Conservation (phyloP, 2,888 invertebrate genomes). For the Parnassius glacialis region DNA sequence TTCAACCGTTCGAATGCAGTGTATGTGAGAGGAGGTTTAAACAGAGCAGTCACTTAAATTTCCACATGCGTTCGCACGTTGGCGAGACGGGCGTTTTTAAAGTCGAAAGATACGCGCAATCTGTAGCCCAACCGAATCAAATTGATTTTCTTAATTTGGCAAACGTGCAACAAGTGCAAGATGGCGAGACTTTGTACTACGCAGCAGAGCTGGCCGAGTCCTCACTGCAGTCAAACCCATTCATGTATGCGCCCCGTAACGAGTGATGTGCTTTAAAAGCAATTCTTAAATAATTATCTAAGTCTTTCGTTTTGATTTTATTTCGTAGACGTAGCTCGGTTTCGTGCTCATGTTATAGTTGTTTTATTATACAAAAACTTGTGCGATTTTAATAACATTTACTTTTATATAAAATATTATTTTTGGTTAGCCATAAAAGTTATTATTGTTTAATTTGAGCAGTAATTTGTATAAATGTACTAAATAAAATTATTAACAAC, state of each 20-base stretch:
- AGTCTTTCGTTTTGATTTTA: not conserved
- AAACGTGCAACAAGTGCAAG: slow-evolving; percentile 61
- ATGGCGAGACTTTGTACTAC: slow-evolving; percentile 67
- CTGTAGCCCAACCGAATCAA: slow-evolving; percentile 42
- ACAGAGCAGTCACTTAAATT: slow-evolving; percentile 73
- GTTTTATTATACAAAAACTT: no score
- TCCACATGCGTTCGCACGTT: slow-evolving; percentile 70
- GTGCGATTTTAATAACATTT: no score
- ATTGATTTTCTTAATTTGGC: slow-evolving; percentile 60
- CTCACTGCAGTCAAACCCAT: slow-evolving; percentile 19
- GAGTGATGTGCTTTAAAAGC: slow-evolving; percentile 32
- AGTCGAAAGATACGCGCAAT: slow-evolving; percentile 50
- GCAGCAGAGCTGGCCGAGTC: slow-evolving; percentile 54
- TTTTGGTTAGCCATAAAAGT: no score
- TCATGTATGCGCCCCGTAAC: slow-evolving; percentile 35
- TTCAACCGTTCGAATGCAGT: slow-evolving; percentile 71
- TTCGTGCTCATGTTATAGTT: no score
- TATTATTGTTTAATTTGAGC: no score
- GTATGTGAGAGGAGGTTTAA: slow-evolving; percentile 68
- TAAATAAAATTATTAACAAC: no score
- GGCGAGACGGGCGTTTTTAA: slow-evolving; percentile 43
- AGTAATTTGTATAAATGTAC: no score
- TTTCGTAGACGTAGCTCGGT: not conserved
- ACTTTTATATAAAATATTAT: no score
- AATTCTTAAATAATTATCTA: not conserved